Evolutionary conservation across 2,888 invertebrate species (phyloP), one percentile per base, ranked within the genome.

Genomic region (Orchesella flavescens): DNA sequence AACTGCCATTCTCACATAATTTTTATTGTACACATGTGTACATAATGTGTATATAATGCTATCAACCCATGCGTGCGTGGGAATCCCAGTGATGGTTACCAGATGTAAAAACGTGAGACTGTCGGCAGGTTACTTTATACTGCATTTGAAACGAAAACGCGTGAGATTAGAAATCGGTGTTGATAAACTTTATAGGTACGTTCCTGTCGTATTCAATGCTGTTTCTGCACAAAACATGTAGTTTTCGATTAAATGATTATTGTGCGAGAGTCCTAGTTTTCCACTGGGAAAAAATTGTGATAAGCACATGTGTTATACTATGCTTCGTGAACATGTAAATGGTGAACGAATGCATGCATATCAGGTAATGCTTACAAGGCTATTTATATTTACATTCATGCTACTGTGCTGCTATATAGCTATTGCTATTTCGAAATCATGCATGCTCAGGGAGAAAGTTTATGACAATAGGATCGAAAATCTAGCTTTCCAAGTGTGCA

Each of bases 1-100:
- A 34, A 53, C 21, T 65, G 19, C 46, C 17, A 53, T 76, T 76
- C 34, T 55, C 76, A 76, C 76, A 76, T 76, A 66, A 66, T 76
- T 66, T n/a, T 76, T 57, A 76, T 66, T 55, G 49, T 55, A 34
- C 66, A 53, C 53, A 46, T 49, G 49, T 69, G 69, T 53, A 49
- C 21, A n/a, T 23, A 12, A 15, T 19, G 21, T 23, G 34, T 12
- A 9, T 46, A 21, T 23, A 34, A 21, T 53, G 23, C 21, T 59
- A 46, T 65, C 24, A 13, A 43, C 17, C 5, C 49, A 59, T 68
- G 49, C 15, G 43, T 77, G 49, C 78, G 71, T 78, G 78, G 71
- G 78, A 78, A 78, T 34, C 53, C 59, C 49, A 4, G 23, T 61
- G 71, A 69, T 61, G 17, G 71, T n/a, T 21, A n/a, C 61, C 78